Conservation (phyloP, 2,888 invertebrate genomes). For the Imbricaverruca yamaguchii region DNA sequence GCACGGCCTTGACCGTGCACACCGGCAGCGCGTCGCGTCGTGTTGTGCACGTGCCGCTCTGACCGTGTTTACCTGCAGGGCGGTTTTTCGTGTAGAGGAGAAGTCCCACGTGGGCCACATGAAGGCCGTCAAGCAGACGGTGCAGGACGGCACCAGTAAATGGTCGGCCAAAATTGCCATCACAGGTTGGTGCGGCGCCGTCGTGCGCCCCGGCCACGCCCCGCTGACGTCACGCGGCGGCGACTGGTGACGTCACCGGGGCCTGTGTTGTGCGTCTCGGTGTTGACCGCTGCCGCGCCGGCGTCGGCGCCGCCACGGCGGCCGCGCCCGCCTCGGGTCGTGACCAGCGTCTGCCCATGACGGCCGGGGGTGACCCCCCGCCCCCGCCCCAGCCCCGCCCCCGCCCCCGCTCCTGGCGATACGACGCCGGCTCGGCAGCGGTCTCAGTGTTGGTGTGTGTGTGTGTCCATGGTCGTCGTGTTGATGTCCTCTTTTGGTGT, state of each 20-base stretch:
- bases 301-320: not conserved
- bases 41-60: slow-evolving; percentile 45
- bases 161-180: slow-evolving; percentile 99
- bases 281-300: slow-evolving; percentile 3
- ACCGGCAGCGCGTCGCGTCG: slow-evolving; percentile 82
- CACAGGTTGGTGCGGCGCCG: slow-evolving; percentile 75
- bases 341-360: too few species aligned
- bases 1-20: too few species aligned
- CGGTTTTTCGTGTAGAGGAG: slow-evolving; percentile 91
- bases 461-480: not conserved
- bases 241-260: slow-evolving; percentile 3
- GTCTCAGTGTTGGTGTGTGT: not conserved
- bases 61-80: slow-evolving; percentile 52
- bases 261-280: not conserved
- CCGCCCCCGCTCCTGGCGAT: too few species aligned
- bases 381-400: too few species aligned
- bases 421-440: slow-evolving; percentile 1
- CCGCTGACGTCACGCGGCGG: slow-evolving; percentile 5
- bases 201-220: not conserved
- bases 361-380: too few species aligned
- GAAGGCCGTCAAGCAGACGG: slow-evolving; percentile 97
- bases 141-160: slow-evolving; percentile 98
- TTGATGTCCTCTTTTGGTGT: slow-evolving; percentile 13
- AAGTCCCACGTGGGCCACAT: slow-evolving; percentile 91
- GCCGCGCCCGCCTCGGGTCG: not conserved